phyloP scores from a whole-genome alignment of 1,140 invertebrate genomes.

The Drosophila guanche region DNA sequence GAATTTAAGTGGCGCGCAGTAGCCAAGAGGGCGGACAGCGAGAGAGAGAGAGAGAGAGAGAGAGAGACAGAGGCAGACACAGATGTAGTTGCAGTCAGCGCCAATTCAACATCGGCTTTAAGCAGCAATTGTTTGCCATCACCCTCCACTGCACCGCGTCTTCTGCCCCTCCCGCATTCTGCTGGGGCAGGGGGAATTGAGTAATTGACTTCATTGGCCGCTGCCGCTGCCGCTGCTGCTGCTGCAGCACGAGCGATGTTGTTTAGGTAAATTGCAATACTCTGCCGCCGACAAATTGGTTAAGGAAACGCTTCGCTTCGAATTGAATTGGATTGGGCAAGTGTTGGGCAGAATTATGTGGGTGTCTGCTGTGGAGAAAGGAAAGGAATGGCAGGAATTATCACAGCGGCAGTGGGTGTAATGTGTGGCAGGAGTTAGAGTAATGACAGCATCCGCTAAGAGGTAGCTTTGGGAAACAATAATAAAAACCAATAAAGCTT shows the following conservation, averaged over 20 bases:
- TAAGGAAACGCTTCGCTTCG: slow-evolving; percentile 25
- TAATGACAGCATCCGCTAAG: slow-evolving; percentile 11
- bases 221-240: not conserved
- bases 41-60: too few species aligned
- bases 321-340: slow-evolving; percentile 40
- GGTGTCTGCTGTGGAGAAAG: slow-evolving; percentile 21
- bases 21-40: slow-evolving; percentile 35
- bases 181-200: slow-evolving; percentile 57
- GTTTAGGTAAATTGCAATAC: slow-evolving; percentile 39
- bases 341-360: slow-evolving; percentile 44
- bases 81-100: slow-evolving; percentile 26
- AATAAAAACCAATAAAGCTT: too few species aligned
- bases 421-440: slow-evolving; percentile 8
- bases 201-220: slow-evolving; percentile 55
- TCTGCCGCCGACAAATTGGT: slow-evolving; percentile 37
- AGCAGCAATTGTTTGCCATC: slow-evolving; percentile 72
- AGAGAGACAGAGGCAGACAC: not conserved
- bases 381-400: slow-evolving; percentile 8
- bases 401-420: slow-evolving; percentile 22
- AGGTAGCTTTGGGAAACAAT: not conserved
- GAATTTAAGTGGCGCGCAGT: slow-evolving; percentile 67
- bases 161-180: not conserved
- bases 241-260: not conserved
- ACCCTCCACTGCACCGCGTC: slow-evolving; percentile 15
- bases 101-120: slow-evolving; percentile 66